A percentile compares a stretch with the other conserved stretches of the same genome.
These are phyloP conservation scores for Notarius quadriscutis DNA, from an alignment of 2,113 vertebrate genomes.

Conservation along the genomic window DNA sequence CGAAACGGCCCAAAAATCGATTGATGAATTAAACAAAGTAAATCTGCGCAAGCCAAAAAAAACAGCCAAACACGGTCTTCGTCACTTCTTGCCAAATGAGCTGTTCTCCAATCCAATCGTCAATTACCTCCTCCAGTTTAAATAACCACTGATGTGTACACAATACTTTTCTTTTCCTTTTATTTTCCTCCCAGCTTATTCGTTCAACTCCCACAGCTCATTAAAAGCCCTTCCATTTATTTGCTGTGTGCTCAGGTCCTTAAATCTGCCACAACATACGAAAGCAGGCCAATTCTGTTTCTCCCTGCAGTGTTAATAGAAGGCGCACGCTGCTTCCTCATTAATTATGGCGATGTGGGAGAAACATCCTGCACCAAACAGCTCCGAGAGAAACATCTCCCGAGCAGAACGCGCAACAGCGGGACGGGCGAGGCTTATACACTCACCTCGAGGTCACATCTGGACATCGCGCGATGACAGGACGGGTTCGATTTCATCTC, in stretches of 20 bases:
- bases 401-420: constrained; percentile 6
- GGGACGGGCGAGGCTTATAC: constrained; percentile 1
- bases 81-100: constrained; percentile 21
- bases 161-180: constrained; percentile 72
- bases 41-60: constrained; percentile 8
- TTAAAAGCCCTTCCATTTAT: constrained; percentile 88
- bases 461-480: constrained; percentile 22
- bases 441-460: constrained; percentile 5
- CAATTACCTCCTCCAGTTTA: constrained; percentile 78
- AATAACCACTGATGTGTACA: constrained; percentile 78
- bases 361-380: constrained; percentile 69
- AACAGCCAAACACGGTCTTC: neutral
- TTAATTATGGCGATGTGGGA: constrained; percentile 89
- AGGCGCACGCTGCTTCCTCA: constrained; percentile 84
- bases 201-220: constrained; percentile 80
- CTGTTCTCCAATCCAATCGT: constrained; percentile 70
- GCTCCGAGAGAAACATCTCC: neutral
- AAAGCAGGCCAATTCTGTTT: constrained; percentile 86
- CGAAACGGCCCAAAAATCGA: constrained; percentile 12
- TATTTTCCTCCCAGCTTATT: constrained; percentile 65
- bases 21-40: constrained; percentile 16
- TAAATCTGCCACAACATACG: constrained; percentile 80
- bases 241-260: constrained; percentile 83
- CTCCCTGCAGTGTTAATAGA: constrained; percentile 93
- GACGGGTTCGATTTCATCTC: constrained; percentile 26